Percentiles rank a stretch among this genome's conserved stretches.
phyloP scores from a whole-genome alignment of 2,113 vertebrate genomes.

The Myrmecophaga tridactyla region DNA sequence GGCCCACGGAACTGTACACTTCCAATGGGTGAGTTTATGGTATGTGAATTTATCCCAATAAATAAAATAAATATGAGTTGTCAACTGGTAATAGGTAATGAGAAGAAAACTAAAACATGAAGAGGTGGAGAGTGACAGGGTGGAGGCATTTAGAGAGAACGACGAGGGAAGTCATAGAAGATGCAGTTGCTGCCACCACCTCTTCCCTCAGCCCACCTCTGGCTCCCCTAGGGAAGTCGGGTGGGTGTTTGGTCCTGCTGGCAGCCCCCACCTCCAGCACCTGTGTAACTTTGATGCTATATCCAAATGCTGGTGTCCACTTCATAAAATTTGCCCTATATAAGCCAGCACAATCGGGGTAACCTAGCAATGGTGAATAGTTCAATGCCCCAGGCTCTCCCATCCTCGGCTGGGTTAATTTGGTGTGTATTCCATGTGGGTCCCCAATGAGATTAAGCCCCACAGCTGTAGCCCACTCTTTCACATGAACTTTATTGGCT shows the following conservation, averaged over 20 bases:
- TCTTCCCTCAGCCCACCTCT: accelerated
- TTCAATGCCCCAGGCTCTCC: background rate
- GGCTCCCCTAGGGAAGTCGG: background rate
- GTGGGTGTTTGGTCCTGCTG: background rate
- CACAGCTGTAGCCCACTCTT: background rate
- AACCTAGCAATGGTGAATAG: background rate
- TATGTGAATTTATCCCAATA: background rate
- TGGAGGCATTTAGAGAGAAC: background rate
- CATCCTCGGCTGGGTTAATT: background rate
- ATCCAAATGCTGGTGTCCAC: too few relatives aligned
- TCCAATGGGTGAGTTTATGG: background rate
- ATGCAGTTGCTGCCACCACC: accelerated
- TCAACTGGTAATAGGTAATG: background rate
- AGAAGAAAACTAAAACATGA: background rate
- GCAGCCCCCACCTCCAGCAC: background rate
- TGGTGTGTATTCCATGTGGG: background rate
- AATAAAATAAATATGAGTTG: background rate
- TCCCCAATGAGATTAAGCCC: too few relatives aligned
- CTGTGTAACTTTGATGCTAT: too few relatives aligned
- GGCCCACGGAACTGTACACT: background rate
- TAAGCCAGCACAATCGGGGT: background rate
- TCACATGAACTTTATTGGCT: background rate
- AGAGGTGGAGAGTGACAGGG: background rate
- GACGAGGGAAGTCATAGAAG: background rate
- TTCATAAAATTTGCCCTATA: background rate